A percentile compares a stretch with the other conserved stretches of the same genome.
Conservation (phyloP, 2,797 vertebrate species). For the Tympanoctomys barrerae region DNA sequence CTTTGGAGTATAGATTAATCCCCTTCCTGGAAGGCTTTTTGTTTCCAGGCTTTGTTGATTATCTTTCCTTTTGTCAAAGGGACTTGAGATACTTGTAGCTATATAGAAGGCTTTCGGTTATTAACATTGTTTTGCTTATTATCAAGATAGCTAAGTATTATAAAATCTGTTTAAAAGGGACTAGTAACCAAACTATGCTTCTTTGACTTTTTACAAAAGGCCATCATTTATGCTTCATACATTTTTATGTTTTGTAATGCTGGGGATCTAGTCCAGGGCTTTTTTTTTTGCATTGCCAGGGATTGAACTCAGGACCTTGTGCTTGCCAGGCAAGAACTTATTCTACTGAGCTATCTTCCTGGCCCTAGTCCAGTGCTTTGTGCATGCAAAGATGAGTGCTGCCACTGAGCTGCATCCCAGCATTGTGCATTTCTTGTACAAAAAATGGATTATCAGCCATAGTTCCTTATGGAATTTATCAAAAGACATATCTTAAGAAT, state of each 20-base stretch:
- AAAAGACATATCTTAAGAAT: neutral
- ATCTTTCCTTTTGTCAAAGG: slow-evolving; percentile 60
- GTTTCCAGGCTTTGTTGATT: slow-evolving; percentile 58
- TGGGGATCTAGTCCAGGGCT: neutral
- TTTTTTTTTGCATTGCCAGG: neutral
- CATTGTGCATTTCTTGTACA: slow-evolving; percentile 44
- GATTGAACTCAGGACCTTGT: too few species aligned
- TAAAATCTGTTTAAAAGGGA: neutral
- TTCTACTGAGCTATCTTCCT: too few species aligned
- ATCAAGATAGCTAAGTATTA: slow-evolving; percentile 10
- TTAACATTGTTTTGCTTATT: slow-evolving; percentile 58
- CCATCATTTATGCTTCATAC: neutral
- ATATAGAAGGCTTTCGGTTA: slow-evolving; percentile 36
- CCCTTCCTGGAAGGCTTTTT: slow-evolving; percentile 57
- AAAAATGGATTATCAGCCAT: slow-evolving; percentile 30
- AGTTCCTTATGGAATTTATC: slow-evolving; percentile 50
- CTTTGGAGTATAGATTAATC: slow-evolving; percentile 38
- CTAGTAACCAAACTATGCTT: slow-evolving; percentile 3
- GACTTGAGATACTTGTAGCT: slow-evolving; percentile 35
- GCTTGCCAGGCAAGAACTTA: too few species aligned
- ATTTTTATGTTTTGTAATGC: neutral
- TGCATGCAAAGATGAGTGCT: neutral
- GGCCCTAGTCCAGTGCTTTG: neutral
- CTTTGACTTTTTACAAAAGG: slow-evolving; percentile 17
- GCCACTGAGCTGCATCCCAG: neutral